A percentile compares a stretch with the other conserved stretches of the same genome.
Evolutionary conservation across 1,140 invertebrate genomes (phyloP).

Genomic region (Anoplophora glabripennis): DNA sequence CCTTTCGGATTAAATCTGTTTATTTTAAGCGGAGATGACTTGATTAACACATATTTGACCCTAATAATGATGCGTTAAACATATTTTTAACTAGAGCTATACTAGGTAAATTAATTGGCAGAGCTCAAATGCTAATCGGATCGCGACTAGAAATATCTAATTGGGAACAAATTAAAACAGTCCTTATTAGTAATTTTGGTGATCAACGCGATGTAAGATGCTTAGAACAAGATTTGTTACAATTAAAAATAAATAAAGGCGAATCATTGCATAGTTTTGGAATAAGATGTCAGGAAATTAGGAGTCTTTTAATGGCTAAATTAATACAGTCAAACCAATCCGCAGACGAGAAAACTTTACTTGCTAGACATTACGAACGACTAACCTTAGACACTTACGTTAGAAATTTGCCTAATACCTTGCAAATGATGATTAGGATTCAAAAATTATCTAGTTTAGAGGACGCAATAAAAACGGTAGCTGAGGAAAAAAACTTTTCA

Average conservation of each 20-base stretch:
- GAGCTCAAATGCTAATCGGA: constrained; percentile 25
- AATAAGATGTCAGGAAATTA: constrained; percentile 26
- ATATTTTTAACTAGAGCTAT: constrained; percentile 14
- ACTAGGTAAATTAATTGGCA: constrained; percentile 26
- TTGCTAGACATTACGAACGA: constrained; percentile 16
- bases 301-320: constrained; percentile 26
- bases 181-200: constrained; percentile 22
- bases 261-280: constrained; percentile 26
- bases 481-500: constrained; percentile 27
- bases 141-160: constrained; percentile 27
- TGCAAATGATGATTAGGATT: constrained; percentile 21
- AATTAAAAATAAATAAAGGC: constrained; percentile 24
- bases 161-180: constrained; percentile 27
- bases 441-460: constrained; percentile 18
- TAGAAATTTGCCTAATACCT: constrained; percentile 11
- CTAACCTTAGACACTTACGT: constrained; percentile 25
- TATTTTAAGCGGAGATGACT: constrained; percentile 17
- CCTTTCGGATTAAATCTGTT: constrained; percentile 21
- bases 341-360: constrained; percentile 9
- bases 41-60: constrained; percentile 3
- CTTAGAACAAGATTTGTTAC: constrained; percentile 29
- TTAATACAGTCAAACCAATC: constrained; percentile 16
- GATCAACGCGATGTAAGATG: constrained; percentile 32
- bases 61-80: constrained; percentile 10
- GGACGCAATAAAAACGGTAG: constrained; percentile 16